Evolutionary conservation across 1,140 invertebrate genomes (phyloP).

Genomic region (Procambarus clarkii): DNA sequence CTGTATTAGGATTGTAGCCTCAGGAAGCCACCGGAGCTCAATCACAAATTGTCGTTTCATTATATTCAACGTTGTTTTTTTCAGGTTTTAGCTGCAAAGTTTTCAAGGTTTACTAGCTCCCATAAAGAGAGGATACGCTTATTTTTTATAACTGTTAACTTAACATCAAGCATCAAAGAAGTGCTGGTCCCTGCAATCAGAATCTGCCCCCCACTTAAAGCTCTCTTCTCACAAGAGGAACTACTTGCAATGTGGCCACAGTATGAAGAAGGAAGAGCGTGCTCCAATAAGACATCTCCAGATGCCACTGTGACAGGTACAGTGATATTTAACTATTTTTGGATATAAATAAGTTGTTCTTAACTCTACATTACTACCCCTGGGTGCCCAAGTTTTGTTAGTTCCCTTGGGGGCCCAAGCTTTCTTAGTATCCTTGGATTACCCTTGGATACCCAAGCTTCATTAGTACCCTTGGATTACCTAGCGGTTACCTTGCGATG

Average conservation of each 20-base stretch:
- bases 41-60: too few species aligned
- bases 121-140: constrained; percentile 53
- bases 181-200: constrained; percentile 32
- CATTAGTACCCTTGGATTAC: too few species aligned
- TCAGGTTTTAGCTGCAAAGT: constrained; percentile 43
- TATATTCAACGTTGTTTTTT: not conserved
- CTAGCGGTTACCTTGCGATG: too few species aligned
- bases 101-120: constrained; percentile 22
- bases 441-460: too few species aligned
- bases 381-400: too few species aligned
- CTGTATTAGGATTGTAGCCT: too few species aligned
- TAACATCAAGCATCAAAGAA: constrained; percentile 18
- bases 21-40: too few species aligned
- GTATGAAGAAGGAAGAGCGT: constrained; percentile 22
- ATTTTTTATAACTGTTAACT: constrained; percentile 32
- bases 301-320: not conserved
- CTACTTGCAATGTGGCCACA: constrained; percentile 52
- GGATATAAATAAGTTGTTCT: too few species aligned
- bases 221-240: constrained; percentile 38
- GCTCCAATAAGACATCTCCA: not conserved
- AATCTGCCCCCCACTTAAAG: constrained; percentile 14
- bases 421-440: too few species aligned
- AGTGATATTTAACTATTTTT: not conserved
- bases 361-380: too few species aligned
- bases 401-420: too few species aligned